Evolutionary conservation across 2,888 invertebrate genomes (phyloP), one percentile per base, ranked within the genome.

Genomic region (Liopterus haemorrhoidalis): DNA sequence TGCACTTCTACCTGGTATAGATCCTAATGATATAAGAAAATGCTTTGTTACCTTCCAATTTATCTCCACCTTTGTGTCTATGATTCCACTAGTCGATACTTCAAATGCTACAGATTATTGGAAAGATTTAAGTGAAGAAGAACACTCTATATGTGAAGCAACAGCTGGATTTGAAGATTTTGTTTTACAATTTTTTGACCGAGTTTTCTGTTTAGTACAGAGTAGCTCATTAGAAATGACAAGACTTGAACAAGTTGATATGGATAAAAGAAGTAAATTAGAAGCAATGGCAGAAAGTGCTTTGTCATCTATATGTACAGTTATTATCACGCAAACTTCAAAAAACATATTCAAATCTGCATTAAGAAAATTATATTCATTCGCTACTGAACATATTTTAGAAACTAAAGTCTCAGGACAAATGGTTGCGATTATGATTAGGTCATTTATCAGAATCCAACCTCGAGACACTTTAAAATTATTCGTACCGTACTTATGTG

Each of bases 121-220:
- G 59, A 65, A 73, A 1, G 80, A 85, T 60, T 70, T 92, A 49
- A 83, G 84, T 0, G 87, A 88, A 59, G 81, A 84, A 47, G 92
- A 93, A 59, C 70, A 76, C 14, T 63, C 76, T 15, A 73, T 81
- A 2, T 91, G 91, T 64, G 82, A 84, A 52, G 82, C 85, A 1
- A 88, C 91, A 0, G 87, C 89, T 1, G 82, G 83, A 54, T 82
- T 93, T 56, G 92, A 94, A 68, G 90, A 92, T 62, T 93, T 94
- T 60, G 80, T 93, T 2, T 67, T 90, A 2, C 83, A 90, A 59
- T 86, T 90, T 59, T 69, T 94, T 54, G 91, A 92, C 58, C 78
- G 83, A 59, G 71, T 85, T 48, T 83, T 85, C 58, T 64, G 71
- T 1, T 75, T 85, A 49, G 79, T 86, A 25, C 85, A 86, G 54